Conservation (phyloP, 2,113 vertebrate species). For the Bostrychus sinensis region DNA sequence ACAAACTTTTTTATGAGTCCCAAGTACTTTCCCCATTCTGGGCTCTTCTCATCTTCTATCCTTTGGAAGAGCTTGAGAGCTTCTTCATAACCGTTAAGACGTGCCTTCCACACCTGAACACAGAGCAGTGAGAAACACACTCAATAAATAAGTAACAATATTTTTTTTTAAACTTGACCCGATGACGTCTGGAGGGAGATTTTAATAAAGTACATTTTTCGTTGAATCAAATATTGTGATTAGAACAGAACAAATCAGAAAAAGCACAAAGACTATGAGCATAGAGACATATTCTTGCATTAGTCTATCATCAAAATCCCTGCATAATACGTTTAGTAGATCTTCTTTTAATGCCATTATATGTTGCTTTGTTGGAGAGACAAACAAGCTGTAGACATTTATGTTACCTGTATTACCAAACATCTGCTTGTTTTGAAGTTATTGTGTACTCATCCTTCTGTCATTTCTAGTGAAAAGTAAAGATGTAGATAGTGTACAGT, state of each 20-base stretch:
- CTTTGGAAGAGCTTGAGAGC: slow-evolving; percentile 93
- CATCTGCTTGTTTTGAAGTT: neutral
- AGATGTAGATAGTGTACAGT: neutral
- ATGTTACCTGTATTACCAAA: neutral
- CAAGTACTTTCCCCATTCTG: slow-evolving; percentile 96
- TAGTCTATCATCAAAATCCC: neutral
- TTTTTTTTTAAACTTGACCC: no score
- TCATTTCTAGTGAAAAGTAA: neutral
- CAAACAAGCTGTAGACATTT: neutral
- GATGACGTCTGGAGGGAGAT: no score
- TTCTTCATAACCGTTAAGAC: slow-evolving; percentile 95
- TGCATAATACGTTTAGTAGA: no score
- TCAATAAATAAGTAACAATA: no score
- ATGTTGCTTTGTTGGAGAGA: neutral
- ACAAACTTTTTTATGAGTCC: slow-evolving; percentile 97
- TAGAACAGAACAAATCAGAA: no score
- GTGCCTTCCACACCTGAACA: slow-evolving; percentile 95
- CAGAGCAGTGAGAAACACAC: slow-evolving; percentile 17
- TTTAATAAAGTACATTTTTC: no score
- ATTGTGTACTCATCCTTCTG: neutral
- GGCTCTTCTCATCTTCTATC: slow-evolving; percentile 94
- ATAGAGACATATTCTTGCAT: no score
- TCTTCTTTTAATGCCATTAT: neutral
- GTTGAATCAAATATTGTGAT: no score
- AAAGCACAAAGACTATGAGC: no score